phyloP scores from a whole-genome alignment of 2,888 invertebrate species.

The Spilarctia lutea region DNA sequence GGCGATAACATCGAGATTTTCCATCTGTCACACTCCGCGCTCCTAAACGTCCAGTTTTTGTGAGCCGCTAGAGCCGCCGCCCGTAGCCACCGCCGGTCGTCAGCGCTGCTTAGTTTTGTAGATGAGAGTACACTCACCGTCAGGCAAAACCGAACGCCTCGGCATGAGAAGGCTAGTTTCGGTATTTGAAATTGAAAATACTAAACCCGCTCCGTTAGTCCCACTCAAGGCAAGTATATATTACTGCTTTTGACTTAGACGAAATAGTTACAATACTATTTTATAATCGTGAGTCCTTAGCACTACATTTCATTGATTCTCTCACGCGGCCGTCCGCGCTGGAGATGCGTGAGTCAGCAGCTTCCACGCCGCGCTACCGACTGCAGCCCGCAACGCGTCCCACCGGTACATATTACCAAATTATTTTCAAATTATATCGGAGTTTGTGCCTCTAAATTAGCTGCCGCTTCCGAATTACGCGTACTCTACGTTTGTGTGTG shows the following conservation, averaged over 20 bases:
- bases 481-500: not conserved
- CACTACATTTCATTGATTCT: not conserved
- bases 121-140: not conserved
- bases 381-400: not conserved
- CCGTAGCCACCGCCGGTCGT: not conserved
- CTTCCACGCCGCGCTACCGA: conserved; percentile 21
- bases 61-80: conserved; percentile 11
- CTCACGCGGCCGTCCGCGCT: not conserved
- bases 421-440: conserved; percentile 40
- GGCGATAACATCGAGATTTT: conserved; percentile 50
- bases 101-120: not conserved
- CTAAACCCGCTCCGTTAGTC: not conserved
- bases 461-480: conserved; percentile 29
- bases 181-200: not conserved
- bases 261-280: not conserved
- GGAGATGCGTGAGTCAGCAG: conserved; percentile 42
- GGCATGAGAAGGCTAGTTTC: no score
- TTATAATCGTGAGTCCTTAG: not conserved
- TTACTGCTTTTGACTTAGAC: not conserved
- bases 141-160: not conserved
- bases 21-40: conserved; percentile 62
- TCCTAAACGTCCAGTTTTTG: conserved; percentile 49
- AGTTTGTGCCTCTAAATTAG: conserved; percentile 34
- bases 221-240: not conserved
- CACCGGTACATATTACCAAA: conserved; percentile 27